Evolutionary conservation across 2,797 vertebrate species (phyloP).

Genomic region (Onychomys torridus): DNA sequence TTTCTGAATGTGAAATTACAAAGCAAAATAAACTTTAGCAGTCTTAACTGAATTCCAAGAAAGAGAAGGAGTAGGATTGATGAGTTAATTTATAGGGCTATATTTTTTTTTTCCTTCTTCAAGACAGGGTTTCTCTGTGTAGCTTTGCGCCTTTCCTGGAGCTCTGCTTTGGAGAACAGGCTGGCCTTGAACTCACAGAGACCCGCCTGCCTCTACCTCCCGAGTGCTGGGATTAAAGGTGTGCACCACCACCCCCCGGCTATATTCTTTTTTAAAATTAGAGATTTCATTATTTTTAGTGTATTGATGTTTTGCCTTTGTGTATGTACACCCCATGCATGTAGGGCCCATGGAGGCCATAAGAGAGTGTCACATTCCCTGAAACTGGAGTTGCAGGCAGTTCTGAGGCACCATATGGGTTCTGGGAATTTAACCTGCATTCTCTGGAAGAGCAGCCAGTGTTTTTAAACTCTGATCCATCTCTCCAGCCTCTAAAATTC

Average conservation of each 20-base stretch:
- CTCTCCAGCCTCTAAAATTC: neutral
- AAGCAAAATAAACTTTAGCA: slow-evolving; percentile 60
- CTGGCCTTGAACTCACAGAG: too few species aligned
- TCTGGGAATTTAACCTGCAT: neutral
- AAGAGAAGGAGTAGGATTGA: slow-evolving; percentile 57
- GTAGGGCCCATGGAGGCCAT: neutral
- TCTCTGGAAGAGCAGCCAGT: neutral
- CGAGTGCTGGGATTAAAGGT: too few species aligned
- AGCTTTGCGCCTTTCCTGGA: too few species aligned
- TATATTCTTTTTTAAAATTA: neutral
- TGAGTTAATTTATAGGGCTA: slow-evolving; percentile 33
- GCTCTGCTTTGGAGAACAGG: too few species aligned
- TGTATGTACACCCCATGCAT: too few species aligned
- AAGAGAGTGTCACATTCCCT: too few species aligned
- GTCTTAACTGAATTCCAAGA: slow-evolving; percentile 73
- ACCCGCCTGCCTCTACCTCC: too few species aligned
- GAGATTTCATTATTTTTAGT: neutral
- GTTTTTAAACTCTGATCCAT: neutral
- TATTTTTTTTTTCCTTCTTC: neutral
- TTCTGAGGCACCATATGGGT: neutral
- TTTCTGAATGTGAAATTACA: slow-evolving; percentile 70
- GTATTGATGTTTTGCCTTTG: neutral
- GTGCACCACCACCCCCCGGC: too few species aligned
- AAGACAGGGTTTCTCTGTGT: too few species aligned
- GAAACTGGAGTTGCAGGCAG: neutral